Evolutionary conservation across 2,888 invertebrate species (phyloP).

Genomic region (Lepetodrilus schrolli): DNA sequence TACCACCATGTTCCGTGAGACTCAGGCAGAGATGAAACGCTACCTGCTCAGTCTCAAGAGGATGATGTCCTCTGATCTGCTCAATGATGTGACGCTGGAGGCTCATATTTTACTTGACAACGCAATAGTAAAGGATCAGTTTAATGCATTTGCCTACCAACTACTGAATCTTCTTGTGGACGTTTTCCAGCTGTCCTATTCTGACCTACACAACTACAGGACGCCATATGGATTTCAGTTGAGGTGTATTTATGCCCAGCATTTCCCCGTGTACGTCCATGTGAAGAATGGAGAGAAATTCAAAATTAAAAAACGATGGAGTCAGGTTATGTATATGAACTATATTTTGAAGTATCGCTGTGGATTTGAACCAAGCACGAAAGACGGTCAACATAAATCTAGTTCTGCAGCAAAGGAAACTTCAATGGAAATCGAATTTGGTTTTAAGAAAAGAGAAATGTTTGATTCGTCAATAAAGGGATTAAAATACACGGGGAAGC

Average conservation of each 20-base stretch:
- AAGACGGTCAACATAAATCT: not conserved
- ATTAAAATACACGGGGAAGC: not conserved
- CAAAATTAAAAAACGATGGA: slow-evolving; percentile 52
- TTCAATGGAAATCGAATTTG: not conserved
- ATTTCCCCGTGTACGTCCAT: slow-evolving; percentile 48
- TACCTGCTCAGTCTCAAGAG: slow-evolving; percentile 43
- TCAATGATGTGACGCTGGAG: slow-evolving; percentile 43
- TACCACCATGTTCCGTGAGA: slow-evolving; percentile 52
- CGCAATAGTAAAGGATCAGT: slow-evolving; percentile 36
- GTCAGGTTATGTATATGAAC: slow-evolving; percentile 55
- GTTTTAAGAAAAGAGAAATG: too few relatives aligned
- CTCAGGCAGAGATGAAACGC: slow-evolving; percentile 45
- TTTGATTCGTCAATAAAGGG: not conserved
- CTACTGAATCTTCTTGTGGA: slow-evolving; percentile 38
- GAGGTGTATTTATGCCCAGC: slow-evolving; percentile 37
- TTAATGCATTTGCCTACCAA: slow-evolving; percentile 41
- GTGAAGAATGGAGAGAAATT: slow-evolving; percentile 45
- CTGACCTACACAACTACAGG: slow-evolving; percentile 35
- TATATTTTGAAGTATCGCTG: slow-evolving; percentile 50
- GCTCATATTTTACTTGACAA: slow-evolving; percentile 51
- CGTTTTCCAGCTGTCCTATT: slow-evolving; percentile 34
- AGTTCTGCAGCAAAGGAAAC: not conserved
- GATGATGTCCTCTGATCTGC: slow-evolving; percentile 39
- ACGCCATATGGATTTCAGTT: slow-evolving; percentile 52
- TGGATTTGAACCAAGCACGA: not conserved